Evolutionary conservation across 92 coral and sea anemone genomes (phyloP), one percentile per base, ranked within the genome.

Genomic region (Parazoanthus atlanticus): DNA sequence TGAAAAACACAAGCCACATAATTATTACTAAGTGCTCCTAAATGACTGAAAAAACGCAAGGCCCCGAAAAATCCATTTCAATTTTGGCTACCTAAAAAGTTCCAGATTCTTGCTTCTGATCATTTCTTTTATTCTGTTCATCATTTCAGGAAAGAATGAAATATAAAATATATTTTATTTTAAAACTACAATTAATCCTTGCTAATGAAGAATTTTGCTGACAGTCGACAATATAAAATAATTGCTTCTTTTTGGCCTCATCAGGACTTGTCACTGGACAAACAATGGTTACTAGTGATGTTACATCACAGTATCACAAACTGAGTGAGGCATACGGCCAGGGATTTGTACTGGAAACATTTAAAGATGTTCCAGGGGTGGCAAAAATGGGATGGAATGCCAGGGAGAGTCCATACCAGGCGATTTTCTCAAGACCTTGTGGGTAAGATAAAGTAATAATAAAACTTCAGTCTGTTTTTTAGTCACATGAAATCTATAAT

Each of bases 301-400:
- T 97, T 34, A 97, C 97, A 13, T 91, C 94, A 81, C 94, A 93
- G 82, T 97, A 97, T 87, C 91, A 90, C 76, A 93, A 97, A 67
- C 92, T 97, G 69, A 90, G 93, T 85, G 88, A 86, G 33, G 97
- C 98, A 30, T 97, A 97, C 83, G 90, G 88, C 40, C 96, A 95
- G 85, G 99, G 99, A n/a, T 97, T 94, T 86, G 65, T 95, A 61
- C 90, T 97, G 64, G 95, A 91, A 19, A 93, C 98, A 64, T 97
- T 97, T 56, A 95, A 97, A 86, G 93, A 91, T 79, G 95, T 95
- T 41, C 99, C 99, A 64, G 99, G 99, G 43, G 93, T 97, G 75
- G 97, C 96, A 8, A 97, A 97, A 85, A 95, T 94, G 6, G 99
- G 99, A 1, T 97, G 99, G 99, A 97, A 93, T 94, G 93, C 99